Evolutionary conservation across 2,888 invertebrate genomes (phyloP), one percentile per base, ranked within the genome.

Genomic region (Darwinula stevensoni): DNA sequence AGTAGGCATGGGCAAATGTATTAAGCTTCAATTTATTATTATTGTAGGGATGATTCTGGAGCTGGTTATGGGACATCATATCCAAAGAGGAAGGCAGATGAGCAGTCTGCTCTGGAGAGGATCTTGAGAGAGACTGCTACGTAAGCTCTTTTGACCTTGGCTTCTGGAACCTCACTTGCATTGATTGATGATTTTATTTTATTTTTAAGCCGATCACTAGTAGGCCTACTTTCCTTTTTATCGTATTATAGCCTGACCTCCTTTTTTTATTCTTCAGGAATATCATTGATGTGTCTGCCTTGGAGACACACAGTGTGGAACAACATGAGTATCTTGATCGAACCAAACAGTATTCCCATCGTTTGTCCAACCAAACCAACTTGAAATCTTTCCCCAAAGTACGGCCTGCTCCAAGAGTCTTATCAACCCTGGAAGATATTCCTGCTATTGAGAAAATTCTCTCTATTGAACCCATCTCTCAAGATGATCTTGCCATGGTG

Each of bases 241-340:
- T n/a, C n/a, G n/a, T n/a, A n/a, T n/a, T n/a, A n/a, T n/a, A n/a
- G n/a, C n/a, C n/a, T n/a, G n/a, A n/a, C n/a, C n/a, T n/a, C n/a
- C n/a, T n/a, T n/a, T n/a, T n/a, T n/a, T 31, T 36, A 31, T 29
- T 31, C 53, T 56, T 5, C 52, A 80, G 80, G 36, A 78, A 80
- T 54, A 78, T 84, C 36, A 84, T 84, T 44, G 84, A 84, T 56
- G 80, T 84, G n/a, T 73, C 76, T 31, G 76, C 82, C 3, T 59
- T 80, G 40, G 82, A 80, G 38, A 69, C 75, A 6, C 78, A 78
- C 49, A 70, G 71, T 42, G 56, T 84, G 35, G 82, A 84, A 44
- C 74, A 76, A 41, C 72, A 75, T 45, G 84, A 80, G 49, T 80
- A 74, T 51, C 62, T 68, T 44, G 82, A 84, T 45, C 60, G 75